Evolutionary conservation across 2,888 invertebrate genomes (phyloP).

Genomic region (Nomada ferruginata): DNA sequence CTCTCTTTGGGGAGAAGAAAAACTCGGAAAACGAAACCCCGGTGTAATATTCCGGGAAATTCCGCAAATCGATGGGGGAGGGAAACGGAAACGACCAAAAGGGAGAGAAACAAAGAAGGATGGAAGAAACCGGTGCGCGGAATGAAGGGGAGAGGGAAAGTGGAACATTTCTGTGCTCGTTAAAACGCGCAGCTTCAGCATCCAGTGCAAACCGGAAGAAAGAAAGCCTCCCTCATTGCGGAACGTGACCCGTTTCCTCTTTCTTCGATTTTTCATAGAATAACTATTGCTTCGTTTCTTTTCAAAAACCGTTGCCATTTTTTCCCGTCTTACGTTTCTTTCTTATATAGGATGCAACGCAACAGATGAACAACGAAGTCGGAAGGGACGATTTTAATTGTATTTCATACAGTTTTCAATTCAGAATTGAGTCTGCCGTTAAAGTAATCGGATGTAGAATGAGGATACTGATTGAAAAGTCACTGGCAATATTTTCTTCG

Average conservation of each 20-base stretch:
- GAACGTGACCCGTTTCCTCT: slow-evolving; percentile 62
- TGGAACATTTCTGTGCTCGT: slow-evolving; percentile 67
- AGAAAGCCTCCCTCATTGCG: slow-evolving; percentile 50
- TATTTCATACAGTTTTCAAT: no score
- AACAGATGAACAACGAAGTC: not conserved
- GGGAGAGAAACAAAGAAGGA: slow-evolving; percentile 55
- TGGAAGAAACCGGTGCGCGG: slow-evolving; percentile 23
- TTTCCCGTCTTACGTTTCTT: not conserved
- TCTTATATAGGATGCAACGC: slow-evolving; percentile 2
- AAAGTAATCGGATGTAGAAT: no score
- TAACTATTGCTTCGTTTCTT: slow-evolving; percentile 47
- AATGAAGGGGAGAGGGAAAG: slow-evolving; percentile 44
- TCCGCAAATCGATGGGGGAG: slow-evolving; percentile 58
- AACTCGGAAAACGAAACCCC: slow-evolving; percentile 58
- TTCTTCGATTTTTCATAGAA: slow-evolving; percentile 55
- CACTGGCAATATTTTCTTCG: no score
- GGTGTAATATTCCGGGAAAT: slow-evolving; percentile 62
- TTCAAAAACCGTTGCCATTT: slow-evolving; percentile 11
- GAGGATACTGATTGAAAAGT: no score
- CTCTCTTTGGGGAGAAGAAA: slow-evolving; percentile 54
- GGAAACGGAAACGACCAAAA: slow-evolving; percentile 58
- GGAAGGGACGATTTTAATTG: not conserved
- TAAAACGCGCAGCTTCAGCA: slow-evolving; percentile 68
- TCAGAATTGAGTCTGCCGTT: no score
- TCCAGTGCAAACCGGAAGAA: slow-evolving; percentile 63